phyloP scores from a whole-genome alignment of 2,113 vertebrate species.

The Eurypyga helias region DNA sequence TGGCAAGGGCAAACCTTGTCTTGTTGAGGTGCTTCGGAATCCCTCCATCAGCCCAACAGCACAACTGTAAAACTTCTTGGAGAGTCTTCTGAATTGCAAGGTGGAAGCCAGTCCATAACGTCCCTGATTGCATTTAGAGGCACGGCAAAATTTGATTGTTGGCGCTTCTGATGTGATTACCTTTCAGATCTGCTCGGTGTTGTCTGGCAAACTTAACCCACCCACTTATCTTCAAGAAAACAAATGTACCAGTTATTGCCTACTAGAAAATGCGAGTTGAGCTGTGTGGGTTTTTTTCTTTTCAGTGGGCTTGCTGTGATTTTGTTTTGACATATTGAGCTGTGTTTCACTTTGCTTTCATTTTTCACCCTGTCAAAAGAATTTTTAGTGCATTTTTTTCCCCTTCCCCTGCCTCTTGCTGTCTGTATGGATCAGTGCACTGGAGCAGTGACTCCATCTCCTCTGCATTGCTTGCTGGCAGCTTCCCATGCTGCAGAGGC shows the following conservation, averaged over 20 bases:
- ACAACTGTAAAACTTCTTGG: background rate
- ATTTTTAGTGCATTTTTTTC: background rate
- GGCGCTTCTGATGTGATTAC: background rate
- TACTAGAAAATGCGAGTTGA: background rate
- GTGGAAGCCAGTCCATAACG: background rate
- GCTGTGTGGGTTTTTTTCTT: background rate
- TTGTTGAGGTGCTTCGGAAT: background rate
- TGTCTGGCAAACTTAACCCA: slow-evolving; percentile 3
- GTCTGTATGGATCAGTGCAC: background rate
- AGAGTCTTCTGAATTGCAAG: background rate
- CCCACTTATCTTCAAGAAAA: background rate
- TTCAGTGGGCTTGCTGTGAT: slow-evolving; percentile 27
- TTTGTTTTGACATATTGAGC: slow-evolving; percentile 65
- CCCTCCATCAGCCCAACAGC: background rate
- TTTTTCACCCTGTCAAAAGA: slow-evolving; percentile 66
- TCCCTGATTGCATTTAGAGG: background rate
- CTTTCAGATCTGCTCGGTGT: background rate
- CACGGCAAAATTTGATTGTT: background rate
- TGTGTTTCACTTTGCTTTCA: slow-evolving; percentile 64
- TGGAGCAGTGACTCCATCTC: background rate
- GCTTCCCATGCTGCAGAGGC: background rate
- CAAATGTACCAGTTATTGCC: slow-evolving; percentile 16
- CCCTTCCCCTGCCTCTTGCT: background rate
- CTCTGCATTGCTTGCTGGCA: background rate
- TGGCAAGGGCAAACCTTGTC: too few relatives aligned